Percentiles rank a stretch among this genome's conserved stretches.
Evolutionary conservation across 2,113 vertebrate genomes (phyloP).

Genomic region (Corythornis madagascariensis): DNA sequence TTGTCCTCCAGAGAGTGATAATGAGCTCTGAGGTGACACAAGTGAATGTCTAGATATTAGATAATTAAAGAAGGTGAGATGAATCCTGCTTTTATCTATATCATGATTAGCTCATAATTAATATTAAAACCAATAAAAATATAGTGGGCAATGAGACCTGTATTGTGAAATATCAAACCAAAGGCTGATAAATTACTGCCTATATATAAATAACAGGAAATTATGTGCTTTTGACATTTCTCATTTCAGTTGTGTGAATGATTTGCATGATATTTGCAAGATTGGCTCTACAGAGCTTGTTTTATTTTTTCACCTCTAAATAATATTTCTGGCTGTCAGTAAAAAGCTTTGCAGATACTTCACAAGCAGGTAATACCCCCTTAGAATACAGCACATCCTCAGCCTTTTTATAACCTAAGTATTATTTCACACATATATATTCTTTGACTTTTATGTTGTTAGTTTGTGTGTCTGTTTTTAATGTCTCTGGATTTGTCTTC

Average conservation of each 20-base stretch:
- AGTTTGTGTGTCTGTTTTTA: background rate
- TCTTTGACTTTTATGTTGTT: background rate
- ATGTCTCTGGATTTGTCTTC: background rate
- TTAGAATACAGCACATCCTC: background rate
- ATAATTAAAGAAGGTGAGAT: constrained; percentile 20
- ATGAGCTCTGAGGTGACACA: background rate
- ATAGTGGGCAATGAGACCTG: background rate
- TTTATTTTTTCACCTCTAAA: background rate
- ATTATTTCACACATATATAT: background rate
- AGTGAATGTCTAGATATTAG: background rate
- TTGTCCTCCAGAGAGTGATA: constrained; percentile 36
- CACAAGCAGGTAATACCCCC: background rate
- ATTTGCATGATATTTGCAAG: background rate
- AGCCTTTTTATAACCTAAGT: background rate
- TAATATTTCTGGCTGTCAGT: background rate
- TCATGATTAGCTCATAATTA: background rate
- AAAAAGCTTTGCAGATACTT: background rate
- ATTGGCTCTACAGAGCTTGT: background rate
- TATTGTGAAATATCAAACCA: background rate
- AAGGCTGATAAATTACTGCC: background rate
- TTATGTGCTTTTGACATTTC: background rate
- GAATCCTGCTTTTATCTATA: background rate
- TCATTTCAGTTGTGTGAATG: background rate
- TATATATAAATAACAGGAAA: background rate
- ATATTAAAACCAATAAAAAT: constrained; percentile 13